A percentile compares a stretch with the other conserved stretches of the same genome.
Evolutionary conservation across 2,797 vertebrate genomes (phyloP).

Genomic region (Australoheros facetus): DNA sequence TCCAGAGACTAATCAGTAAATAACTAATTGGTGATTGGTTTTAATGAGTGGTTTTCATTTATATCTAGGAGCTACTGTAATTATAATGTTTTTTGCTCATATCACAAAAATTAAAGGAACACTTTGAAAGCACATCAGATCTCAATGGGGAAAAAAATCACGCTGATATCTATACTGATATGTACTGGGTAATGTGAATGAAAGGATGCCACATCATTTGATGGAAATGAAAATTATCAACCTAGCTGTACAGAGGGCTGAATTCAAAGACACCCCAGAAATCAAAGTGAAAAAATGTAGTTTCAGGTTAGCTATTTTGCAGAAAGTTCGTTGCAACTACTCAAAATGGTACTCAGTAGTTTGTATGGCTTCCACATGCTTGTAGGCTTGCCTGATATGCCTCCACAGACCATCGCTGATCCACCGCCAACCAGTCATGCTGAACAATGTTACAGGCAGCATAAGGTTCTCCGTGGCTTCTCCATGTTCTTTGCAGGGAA

Average conservation of each 20-base stretch:
- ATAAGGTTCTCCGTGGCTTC: accelerated
- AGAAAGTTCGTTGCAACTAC: too few species aligned
- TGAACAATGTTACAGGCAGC: not conserved
- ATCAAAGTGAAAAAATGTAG: not conserved
- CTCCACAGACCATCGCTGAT: too few species aligned
- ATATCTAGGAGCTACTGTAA: slow-evolving; percentile 2
- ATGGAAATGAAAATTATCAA: accelerated
- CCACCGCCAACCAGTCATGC: not conserved
- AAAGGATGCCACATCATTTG: not conserved
- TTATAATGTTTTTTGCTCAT: not conserved
- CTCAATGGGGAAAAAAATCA: not conserved
- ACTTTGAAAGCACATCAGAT: not conserved
- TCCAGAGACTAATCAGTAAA: not conserved
- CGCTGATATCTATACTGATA: not conserved
- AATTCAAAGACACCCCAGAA: not conserved
- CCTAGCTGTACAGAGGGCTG: not conserved
- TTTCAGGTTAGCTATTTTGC: too few species aligned
- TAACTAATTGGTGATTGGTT: slow-evolving; percentile 1
- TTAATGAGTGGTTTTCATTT: slow-evolving; percentile 7
- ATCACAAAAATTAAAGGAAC: not conserved
- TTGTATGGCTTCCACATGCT: too few species aligned
- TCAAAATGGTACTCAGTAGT: too few species aligned
- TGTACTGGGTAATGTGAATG: not conserved
- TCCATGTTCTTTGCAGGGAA: not conserved
- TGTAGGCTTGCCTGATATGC: too few species aligned